phyloP scores from a whole-genome alignment of 2,797 vertebrate genomes.

The Pelobates cultripes region DNA sequence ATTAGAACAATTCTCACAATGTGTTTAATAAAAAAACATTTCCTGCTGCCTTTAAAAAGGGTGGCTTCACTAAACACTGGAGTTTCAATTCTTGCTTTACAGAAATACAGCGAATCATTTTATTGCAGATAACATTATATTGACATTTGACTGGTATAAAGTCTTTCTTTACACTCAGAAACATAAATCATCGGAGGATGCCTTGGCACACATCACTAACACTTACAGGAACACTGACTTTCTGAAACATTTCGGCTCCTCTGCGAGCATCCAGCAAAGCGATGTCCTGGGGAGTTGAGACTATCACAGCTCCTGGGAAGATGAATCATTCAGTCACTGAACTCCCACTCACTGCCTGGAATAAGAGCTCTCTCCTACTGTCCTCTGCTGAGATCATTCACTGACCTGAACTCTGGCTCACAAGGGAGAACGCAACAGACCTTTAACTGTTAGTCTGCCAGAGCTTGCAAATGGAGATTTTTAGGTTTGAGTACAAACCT shows the following conservation, averaged over 20 bases:
- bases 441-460: too few relatives aligned
- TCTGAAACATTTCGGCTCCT: conserved; percentile 96
- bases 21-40: too few relatives aligned
- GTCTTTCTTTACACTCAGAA: not conserved
- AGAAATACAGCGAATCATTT: too few relatives aligned
- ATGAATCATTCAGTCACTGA: conserved; percentile 43
- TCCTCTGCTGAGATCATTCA: conserved; percentile 12
- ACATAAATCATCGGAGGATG: not conserved
- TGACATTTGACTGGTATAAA: too few relatives aligned
- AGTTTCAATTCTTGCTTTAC: too few relatives aligned
- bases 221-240: conserved; percentile 89
- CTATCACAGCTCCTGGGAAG: conserved; percentile 86
- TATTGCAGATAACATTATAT: too few relatives aligned
- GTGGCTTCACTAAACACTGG: too few relatives aligned
- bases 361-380: conserved; percentile 27
- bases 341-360: conserved; percentile 39
- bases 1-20: too few relatives aligned
- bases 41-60: too few relatives aligned
- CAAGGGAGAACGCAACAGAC: too few relatives aligned
- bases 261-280: conserved; percentile 88
- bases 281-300: conserved; percentile 95
- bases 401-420: not conserved
- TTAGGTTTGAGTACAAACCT: too few relatives aligned
- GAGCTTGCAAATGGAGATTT: too few relatives aligned
- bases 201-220: not conserved